Percentiles rank a stretch among this genome's conserved stretches.
Conservation (phyloP, 2,113 vertebrate genomes). For the Acanthochromis polyacanthus region DNA sequence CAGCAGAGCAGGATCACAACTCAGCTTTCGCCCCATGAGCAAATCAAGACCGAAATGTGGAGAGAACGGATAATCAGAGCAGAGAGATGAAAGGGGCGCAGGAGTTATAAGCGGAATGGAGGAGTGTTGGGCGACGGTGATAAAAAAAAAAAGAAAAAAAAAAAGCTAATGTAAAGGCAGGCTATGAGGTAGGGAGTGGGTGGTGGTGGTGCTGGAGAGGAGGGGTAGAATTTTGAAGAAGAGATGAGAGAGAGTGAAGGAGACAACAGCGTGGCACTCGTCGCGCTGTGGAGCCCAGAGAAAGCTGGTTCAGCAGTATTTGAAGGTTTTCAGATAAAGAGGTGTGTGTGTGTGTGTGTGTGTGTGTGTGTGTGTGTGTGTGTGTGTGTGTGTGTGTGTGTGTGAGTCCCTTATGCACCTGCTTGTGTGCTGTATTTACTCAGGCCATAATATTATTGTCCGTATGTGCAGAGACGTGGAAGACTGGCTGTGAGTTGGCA, state of each 20-base stretch:
- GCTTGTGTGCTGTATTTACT: conserved; percentile 24
- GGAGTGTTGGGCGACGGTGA: background rate
- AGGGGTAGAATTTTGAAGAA: conserved; percentile 44
- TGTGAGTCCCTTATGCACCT: background rate
- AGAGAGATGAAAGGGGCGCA: conserved; percentile 5
- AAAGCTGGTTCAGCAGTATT: conserved; percentile 70
- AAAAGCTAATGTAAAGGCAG: conserved; percentile 28
- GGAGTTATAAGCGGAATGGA: conserved; percentile 23
- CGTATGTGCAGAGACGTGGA: conserved; percentile 60
- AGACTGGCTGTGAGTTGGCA: conserved; percentile 48
- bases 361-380: background rate
- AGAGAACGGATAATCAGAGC: conserved; percentile 21
- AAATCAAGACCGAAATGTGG: conserved; percentile 23
- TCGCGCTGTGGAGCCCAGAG: conserved; percentile 38
- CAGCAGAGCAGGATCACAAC: conserved; percentile 43
- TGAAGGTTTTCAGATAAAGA: conserved; percentile 59
- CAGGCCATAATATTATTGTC: conserved; percentile 21
- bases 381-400: conserved; percentile 8
- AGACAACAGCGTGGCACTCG: conserved; percentile 47
- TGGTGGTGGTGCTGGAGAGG: conserved; percentile 1
- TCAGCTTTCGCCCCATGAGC: conserved; percentile 44
- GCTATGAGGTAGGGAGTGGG: background rate
- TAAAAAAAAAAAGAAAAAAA: conserved; percentile 19
- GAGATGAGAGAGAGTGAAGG: conserved; percentile 33
- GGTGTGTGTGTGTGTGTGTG: conserved; percentile 5